Percentiles rank a stretch among this genome's conserved stretches.
Conservation (phyloP, 2,113 vertebrate genomes). For the Varanus salvator region DNA sequence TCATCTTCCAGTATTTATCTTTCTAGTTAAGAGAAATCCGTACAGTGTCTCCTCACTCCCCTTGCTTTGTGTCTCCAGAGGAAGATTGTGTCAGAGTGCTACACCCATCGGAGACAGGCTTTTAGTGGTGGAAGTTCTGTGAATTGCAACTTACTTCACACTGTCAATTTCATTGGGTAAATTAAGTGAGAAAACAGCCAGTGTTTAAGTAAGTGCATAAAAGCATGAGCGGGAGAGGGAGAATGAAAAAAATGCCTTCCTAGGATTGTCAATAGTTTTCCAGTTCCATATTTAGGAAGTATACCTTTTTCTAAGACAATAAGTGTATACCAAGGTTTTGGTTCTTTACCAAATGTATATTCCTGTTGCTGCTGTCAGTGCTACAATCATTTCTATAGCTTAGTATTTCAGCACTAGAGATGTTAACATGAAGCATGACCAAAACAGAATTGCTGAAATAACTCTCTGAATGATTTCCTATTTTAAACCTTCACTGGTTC, state of each 20-base stretch:
- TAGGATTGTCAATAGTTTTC: slow-evolving; percentile 26
- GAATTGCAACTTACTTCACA: slow-evolving; percentile 22
- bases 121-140: slow-evolving; percentile 26
- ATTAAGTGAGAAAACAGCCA: slow-evolving; percentile 10
- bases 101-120: slow-evolving; percentile 9
- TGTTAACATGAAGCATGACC: not conserved
- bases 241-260: not conserved
- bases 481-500: not conserved
- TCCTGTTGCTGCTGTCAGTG: not conserved
- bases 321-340: slow-evolving; percentile 7
- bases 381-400: not conserved
- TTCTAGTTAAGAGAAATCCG: slow-evolving; percentile 19
- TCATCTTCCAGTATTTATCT: not conserved
- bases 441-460: not conserved
- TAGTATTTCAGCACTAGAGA: not conserved
- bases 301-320: slow-evolving; percentile 54
- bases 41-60: not conserved
- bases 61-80: not conserved
- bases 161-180: slow-evolving; percentile 24
- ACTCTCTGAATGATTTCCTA: not conserved
- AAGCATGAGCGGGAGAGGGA: not conserved
- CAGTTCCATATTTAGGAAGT: slow-evolving; percentile 42
- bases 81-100: not conserved
- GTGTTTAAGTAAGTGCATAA: slow-evolving; percentile 18
- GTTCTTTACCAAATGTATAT: not conserved